Evolutionary conservation across 2,797 vertebrate species (phyloP), one percentile per base, ranked within the genome.

Genomic region (Enteromius mattozi): DNA sequence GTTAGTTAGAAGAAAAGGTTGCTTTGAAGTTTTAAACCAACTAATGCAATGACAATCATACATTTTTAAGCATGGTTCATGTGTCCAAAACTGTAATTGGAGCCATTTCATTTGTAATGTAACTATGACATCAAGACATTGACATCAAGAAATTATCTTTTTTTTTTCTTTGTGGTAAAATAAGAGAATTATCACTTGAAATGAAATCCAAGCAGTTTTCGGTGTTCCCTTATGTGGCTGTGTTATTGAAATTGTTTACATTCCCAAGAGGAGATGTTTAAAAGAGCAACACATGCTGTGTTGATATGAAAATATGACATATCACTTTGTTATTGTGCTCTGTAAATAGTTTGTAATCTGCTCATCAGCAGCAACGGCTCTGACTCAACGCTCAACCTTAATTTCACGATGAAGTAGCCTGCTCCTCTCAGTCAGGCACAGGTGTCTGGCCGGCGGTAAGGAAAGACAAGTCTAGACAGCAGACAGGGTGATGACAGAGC

Each of bases 371-470:
- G 35, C 30, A 24, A 54, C 49, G 30, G 12, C 47, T 83, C 54
- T 81, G 63, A 77, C 65, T 85, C 71, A 75, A 69, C n/a, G 3
- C 21, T n/a, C 40, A 70, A 14, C 47, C 49, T 45, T 72, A 35
- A 82, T 24, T 51, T 85, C 47, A 49, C 63, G 78, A 87, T 35
- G 8, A 86, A 86, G 21, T 19, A 35, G 16, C 16, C 30, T 74
- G 10, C 30, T 80, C 54, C 13, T 83, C 77, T 51, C 71, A 81
- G 51, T 30, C 56, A 85, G 19, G 70, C 72, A 74, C 78, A 56
- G 81, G 82, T 88, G 86, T 78, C 83, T 69, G 78, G 51, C 65
- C 68, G 27, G 59, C 6, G 27, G 24, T 69, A 24, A 51, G 30
- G 27, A 51, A 45, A 49, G 42, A 84, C 30, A 84, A 24, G 14